Base-by-base conservation (phyloP, 2,113 vertebrate genomes). In the Eudyptes chrysolophus region DNA sequence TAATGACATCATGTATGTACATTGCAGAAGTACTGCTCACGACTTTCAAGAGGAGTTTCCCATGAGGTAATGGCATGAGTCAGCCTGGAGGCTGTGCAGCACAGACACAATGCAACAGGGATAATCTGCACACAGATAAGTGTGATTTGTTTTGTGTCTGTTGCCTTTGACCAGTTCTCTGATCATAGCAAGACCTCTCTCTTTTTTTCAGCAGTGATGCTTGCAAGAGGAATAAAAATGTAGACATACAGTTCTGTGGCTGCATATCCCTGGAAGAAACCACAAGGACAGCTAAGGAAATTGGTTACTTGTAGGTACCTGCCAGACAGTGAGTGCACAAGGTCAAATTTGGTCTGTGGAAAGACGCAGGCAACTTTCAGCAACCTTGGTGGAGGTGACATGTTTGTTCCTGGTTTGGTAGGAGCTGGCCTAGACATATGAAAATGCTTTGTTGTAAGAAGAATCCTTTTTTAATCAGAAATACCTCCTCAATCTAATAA, bases 11-110 rank as follows among this genome's bases (percentile, higher is more conserved):
- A 4, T 76, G 42, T 44, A 57, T 61, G 6, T 65, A 79, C 44
- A 79, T 82, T 65, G 46, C 40, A 97, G 79, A 77, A 92, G 48
- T 88, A 74, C 83, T 80, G 72, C 82, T 78, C 65, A 87, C 66
- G 52, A 40, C n/a, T 90, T 97, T 94, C 90, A 69, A 97, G 93
- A 87, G 58, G 54, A 97, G 51, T 84, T 98, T 98, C 97, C 89
- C 97, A 97, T 96, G 96, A 96, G 71, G 71, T 97, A 97, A 98
- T 94, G 94, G 68, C 38, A 54, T 96, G 96, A 98, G 80, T 97
- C 96, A 97, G 71, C 55, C 1, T 38, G 38, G 48, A 71, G 57
- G 61, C 61, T 84, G 20, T 61, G n/a, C 11, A 60, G 42, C 38
- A 92, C 66, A 92, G n/a, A 79, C 91, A 58, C 85, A 87, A 84